Base-by-base conservation (phyloP, 2,113 vertebrate genomes). In the Loxodonta africana region DNA sequence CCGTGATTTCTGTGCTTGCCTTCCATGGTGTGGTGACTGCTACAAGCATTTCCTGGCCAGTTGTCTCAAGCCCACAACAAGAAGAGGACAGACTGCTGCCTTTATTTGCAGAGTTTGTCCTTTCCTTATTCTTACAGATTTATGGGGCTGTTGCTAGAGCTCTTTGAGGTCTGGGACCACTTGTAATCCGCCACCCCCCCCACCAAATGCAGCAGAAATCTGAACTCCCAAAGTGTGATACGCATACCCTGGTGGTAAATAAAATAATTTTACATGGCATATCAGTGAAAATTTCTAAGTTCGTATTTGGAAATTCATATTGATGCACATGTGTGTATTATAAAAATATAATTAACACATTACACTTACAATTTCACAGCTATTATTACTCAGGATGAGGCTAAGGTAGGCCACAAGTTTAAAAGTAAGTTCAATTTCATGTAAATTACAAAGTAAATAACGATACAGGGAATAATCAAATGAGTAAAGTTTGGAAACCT, bases 261-360 rank as follows among this genome's bases (percentile, higher is more conserved):
- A 62, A 83, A 57, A 30, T 53, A 28, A 84, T 33, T 65, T 88
- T 44, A 57, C 8, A 69, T 30, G 21, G 63, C 17, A 26, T 26
- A 26, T 21, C 63, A 92, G n/a, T 44, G 21, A 83, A 74, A 21
- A 78, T 88, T 85, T 92, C 73, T 7, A 65, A 77, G 78, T 78
- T 84, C 84, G 86, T 41, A 3, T 69, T 92, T 86, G 88, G n/a
- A 14, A 77, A 48, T 93, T 96, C 77, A 53, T 83, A 53, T 92
- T n/a, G 67, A 80, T 63, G 60, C 48, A 4, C 28, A 28, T 62
- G 1, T n/a, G 23, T 82, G 17, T 85, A 48, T 21, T 74, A 71
- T 69, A 82, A 86, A 91, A 94, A 87, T 37, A 81, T 60, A 93
- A 95, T 62, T 60, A n/a, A 30, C 41, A 37, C 10, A 2, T 94